These are phyloP conservation scores for Brevipalpus yothersi DNA, from an alignment of 1,140 invertebrate species.

Conservation along the genomic window DNA sequence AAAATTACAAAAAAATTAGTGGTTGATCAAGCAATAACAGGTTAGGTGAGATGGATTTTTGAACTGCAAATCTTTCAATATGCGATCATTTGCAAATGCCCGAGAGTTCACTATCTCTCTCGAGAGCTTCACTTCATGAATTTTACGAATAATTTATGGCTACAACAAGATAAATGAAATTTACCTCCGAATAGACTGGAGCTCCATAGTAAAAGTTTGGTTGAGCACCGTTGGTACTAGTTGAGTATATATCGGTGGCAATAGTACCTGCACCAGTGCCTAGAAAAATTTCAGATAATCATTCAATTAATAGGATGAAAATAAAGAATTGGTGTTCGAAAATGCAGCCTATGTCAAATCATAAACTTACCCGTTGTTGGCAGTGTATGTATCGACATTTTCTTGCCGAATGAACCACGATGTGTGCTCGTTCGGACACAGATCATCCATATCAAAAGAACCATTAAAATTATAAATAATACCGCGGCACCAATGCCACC, in stretches of 20 bases:
- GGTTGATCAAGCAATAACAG: slow-evolving; percentile 21
- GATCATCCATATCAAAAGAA: slow-evolving; percentile 87
- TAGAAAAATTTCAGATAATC: background rate
- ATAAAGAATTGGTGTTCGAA: background rate
- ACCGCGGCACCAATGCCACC: slow-evolving; percentile 73
- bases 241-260: background rate
- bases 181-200: slow-evolving; percentile 24
- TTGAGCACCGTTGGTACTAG: slow-evolving; percentile 30
- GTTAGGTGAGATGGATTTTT: slow-evolving; percentile 79
- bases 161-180: too few relatives aligned
- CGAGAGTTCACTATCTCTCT: too few relatives aligned
- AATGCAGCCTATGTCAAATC: background rate
- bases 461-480: slow-evolving; percentile 68
- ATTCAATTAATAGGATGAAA: background rate
- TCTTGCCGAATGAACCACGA: slow-evolving; percentile 1
- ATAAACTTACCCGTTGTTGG: background rate
- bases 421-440: slow-evolving; percentile 30
- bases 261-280: background rate
- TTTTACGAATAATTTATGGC: too few relatives aligned
- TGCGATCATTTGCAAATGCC: too few relatives aligned
- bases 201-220: slow-evolving; percentile 89
- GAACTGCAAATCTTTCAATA: slow-evolving; percentile 16
- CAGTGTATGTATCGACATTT: slow-evolving; percentile 7
- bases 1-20: too few relatives aligned
- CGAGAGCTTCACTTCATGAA: too few relatives aligned